Percentiles rank a stretch among this genome's conserved stretches.
Evolutionary conservation across 2,113 vertebrate species (phyloP).

Genomic region (Clarias gariepinus): DNA sequence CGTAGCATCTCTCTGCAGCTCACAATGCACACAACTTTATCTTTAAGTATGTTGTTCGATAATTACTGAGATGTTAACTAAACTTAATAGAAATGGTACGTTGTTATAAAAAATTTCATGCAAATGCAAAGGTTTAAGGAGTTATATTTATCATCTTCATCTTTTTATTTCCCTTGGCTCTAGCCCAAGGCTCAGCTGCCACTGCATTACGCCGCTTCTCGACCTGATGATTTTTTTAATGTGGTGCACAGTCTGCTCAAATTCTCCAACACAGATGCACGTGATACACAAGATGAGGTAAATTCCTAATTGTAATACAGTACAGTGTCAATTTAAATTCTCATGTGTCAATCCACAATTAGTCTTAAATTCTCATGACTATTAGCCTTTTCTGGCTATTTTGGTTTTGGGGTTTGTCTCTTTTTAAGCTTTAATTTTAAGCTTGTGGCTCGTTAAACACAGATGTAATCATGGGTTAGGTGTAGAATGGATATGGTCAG

Average conservation of each 20-base stretch:
- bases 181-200: constrained; percentile 62
- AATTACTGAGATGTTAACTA: not conserved
- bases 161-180: not conserved
- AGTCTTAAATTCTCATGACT: not conserved
- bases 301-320: not conserved
- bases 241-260: constrained; percentile 61
- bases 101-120: not conserved
- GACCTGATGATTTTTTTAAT: constrained; percentile 47
- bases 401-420: not conserved
- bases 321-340: not conserved
- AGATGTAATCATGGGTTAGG: not conserved
- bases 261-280: constrained; percentile 62
- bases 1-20: not conserved
- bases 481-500: not conserved
- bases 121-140: not conserved
- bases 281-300: constrained; percentile 62
- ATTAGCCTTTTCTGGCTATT: not conserved
- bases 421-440: constrained; percentile 3
- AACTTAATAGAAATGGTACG: not conserved
- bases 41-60: not conserved
- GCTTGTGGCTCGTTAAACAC: not conserved
- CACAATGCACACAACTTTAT: not conserved
- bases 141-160: not conserved
- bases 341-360: no score
- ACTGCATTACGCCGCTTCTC: constrained; percentile 61